Base-by-base conservation (phyloP, 2,797 vertebrate species). In the Spinus olivaceus region DNA sequence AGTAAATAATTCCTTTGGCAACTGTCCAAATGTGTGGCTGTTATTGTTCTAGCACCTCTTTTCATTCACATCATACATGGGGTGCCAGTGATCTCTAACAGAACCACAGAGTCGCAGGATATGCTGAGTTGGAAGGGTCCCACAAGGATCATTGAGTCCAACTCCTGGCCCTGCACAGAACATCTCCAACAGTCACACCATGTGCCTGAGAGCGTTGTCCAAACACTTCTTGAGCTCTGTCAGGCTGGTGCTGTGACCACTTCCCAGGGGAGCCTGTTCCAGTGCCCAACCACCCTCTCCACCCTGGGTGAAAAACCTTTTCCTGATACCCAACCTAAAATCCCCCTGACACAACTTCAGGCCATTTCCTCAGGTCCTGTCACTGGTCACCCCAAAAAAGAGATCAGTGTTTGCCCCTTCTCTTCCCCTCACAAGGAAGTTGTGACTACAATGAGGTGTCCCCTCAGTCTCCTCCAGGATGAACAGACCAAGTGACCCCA, bases 341-440 rank as follows among this genome's bases (percentile, higher is more conserved):
- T 1, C 23, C 37, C 19, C 23, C 6, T n/a, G 23, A 33, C 14
- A 12, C 16, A 53, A 3, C 47, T 46, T 33, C 24, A 53, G 63
- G 47, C 23, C 63, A 28, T 85, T 60, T 9, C 20, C 39, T 39
- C 1, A 1, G 8, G 24, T 13, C 16, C 20, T 69, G 24, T 53
- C 54, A 14, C 20, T 69, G 47, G 39, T 1, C 30, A 33, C 4
- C 16, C 7, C 6, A 25, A 42, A 69, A 32, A 33, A 25, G 41
- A 69, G 47, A 41, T 41, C 64, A 32, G 14, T 8, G 32, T 2
- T 25, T 65, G 11, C 25, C 2, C 33, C 9, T 69, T 2, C 6
- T 53, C 30, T 69, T 47, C 5, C 9, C 5, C 9, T 25, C 24
- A 7, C 1, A 0, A 46, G 11, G 41, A 61, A 30, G 39, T 2